phyloP scores from a whole-genome alignment of 1,140 invertebrate species.

The Streblospio benedicti region DNA sequence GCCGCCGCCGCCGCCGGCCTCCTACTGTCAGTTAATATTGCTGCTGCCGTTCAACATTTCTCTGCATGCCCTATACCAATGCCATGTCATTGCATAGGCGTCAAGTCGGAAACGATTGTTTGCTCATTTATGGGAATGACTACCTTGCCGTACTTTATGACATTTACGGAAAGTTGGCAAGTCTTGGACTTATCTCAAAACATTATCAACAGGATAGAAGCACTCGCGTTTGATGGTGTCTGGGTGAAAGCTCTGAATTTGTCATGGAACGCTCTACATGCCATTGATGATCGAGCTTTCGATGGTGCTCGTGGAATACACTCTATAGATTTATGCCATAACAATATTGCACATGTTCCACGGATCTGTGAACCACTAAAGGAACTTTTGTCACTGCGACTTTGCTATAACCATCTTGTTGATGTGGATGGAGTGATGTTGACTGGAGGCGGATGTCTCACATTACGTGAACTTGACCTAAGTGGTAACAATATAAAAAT shows the following conservation, averaged over 20 bases:
- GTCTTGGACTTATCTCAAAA: neutral
- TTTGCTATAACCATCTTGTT: slow-evolving; percentile 13
- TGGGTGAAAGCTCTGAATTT: neutral
- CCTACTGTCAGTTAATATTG: too few relatives aligned
- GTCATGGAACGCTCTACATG: neutral
- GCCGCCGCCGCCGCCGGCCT: too few relatives aligned
- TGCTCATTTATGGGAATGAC: neutral
- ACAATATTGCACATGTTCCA: neutral
- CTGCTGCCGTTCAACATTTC: too few relatives aligned
- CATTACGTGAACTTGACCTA: slow-evolving; percentile 6
- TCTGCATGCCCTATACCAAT: neutral
- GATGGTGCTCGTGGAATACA: neutral
- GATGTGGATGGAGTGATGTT: neutral
- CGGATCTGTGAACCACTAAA: neutral
- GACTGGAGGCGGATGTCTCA: neutral
- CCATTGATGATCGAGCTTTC: neutral
- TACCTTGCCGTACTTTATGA: neutral
- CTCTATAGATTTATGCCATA: neutral
- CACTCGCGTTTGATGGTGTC: neutral
- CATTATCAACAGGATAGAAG: neutral
- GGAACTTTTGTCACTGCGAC: neutral
- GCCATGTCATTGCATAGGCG: neutral
- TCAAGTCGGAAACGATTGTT: neutral
- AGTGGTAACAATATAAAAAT: slow-evolving; percentile 10
- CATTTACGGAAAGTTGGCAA: neutral